Conservation (phyloP, 2,888 invertebrate species). For the Ophion obscuratus region DNA sequence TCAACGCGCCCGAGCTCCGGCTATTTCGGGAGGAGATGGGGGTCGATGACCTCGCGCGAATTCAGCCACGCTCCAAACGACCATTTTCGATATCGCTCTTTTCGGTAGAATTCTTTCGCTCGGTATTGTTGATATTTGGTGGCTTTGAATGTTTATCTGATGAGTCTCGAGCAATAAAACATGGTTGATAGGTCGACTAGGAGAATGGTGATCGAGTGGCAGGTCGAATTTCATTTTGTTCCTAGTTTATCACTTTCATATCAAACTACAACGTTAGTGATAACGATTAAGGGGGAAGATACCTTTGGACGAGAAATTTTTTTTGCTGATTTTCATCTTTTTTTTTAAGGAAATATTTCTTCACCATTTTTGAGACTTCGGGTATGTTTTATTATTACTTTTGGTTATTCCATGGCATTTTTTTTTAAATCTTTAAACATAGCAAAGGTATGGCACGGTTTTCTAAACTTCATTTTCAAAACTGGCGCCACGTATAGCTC, state of each 20-base stretch:
- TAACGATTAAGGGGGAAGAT: too few species aligned
- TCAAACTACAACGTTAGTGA: too few species aligned
- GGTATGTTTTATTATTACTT: too few species aligned
- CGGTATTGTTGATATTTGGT: not conserved
- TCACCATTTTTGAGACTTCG: too few species aligned
- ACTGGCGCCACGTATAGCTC: too few species aligned
- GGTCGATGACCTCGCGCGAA: conserved; percentile 8
- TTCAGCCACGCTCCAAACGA: not conserved
- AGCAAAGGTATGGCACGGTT: too few species aligned
- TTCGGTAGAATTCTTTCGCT: not conserved
- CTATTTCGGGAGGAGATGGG: not conserved
- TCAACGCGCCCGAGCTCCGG: not conserved
- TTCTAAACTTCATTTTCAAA: too few species aligned
- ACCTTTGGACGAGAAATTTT: too few species aligned
- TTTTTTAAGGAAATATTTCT: too few species aligned
- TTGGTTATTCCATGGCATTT: too few species aligned
- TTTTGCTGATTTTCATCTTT: too few species aligned
- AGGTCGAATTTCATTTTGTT: not conserved
- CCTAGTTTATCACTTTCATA: not conserved
- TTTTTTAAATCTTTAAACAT: too few species aligned
- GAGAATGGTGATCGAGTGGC: not conserved
- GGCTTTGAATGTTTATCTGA: not conserved
- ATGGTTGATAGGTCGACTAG: not conserved
- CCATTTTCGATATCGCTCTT: not conserved
- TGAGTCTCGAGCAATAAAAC: not conserved